Evolutionary conservation across 53 echinoderm and acorn worm genomes (phyloP).

Genomic region (Antedon mediterranea): DNA sequence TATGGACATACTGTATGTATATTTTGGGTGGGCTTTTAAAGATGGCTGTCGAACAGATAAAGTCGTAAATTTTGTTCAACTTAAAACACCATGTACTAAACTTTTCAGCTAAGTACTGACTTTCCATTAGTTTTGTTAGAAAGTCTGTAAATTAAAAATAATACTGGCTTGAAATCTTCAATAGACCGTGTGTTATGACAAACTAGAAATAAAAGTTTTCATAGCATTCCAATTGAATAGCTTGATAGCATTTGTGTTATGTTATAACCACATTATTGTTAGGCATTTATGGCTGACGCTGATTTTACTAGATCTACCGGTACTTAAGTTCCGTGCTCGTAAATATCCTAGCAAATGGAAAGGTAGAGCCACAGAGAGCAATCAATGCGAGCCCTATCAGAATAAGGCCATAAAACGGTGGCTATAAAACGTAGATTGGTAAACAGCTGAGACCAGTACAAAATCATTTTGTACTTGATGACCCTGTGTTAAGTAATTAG

Average conservation of each 20-base stretch:
- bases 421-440: not conserved
- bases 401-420: not conserved
- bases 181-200: not conserved
- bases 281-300: not conserved
- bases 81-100: not conserved
- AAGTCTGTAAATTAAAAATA: not conserved
- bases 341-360: constrained; percentile 1
- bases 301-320: not conserved
- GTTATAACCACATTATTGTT: not conserved
- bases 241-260: not conserved
- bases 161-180: not conserved
- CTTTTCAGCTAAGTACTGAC: not conserved
- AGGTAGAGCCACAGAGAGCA: not conserved
- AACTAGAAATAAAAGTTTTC: not conserved
- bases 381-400: not conserved
- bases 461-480: not conserved
- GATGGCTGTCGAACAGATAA: not conserved
- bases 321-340: not conserved
- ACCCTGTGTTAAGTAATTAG: not conserved
- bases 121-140: not conserved
- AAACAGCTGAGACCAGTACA: not conserved
- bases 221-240: not conserved
- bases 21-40: not conserved
- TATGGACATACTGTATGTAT: too few species aligned
- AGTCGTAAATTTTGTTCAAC: not conserved